Base-by-base conservation (phyloP, 2,113 vertebrate species). In the Seriola rivoliana region DNA sequence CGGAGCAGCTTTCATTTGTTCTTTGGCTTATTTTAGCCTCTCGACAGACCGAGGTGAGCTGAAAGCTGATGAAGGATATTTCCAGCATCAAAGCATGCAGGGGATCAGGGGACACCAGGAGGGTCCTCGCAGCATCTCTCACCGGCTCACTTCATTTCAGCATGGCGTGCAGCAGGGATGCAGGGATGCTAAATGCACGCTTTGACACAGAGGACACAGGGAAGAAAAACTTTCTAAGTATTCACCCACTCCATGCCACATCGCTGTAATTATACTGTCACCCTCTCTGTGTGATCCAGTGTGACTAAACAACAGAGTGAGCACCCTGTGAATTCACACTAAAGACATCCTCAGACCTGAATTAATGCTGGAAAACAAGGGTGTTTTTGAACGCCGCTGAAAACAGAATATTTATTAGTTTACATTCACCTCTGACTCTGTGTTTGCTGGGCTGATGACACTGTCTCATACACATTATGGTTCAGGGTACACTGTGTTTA, bases 251-350 rank as follows among this genome's bases (percentile, higher is more conserved):
- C 63, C 4, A 38, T 55, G 73, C 68, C 68, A 50, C 50, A 57
- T 63, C 32, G 48, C 83, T 82, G 85, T 85, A 90, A 93, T 93
- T 91, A 92, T 36, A 68, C 80, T 86, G 91, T 91, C 91, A 84
- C 71, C 78, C 66, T 81, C 78, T 75, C 86, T 84, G 89, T 62
- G 78, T 78, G 75, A 74, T 52, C 38, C 68, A 23, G 55, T 76
- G 75, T 78, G 86, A 89, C 78, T 77, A 76, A 80, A 78, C 81
- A 85, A 50, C 64, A 86, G 55, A 65, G 13, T 42, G 69, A 81
- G 32, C 59, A 54, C 63, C 79, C 17, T 67, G 76, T 74, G 71
- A 55, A 44, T 63, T 36, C 64, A 66, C 9, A 36, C 36, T 69
- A 40, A 67, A 68, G 50, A 65, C 2, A 5, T 46, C 44, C 48